phyloP scores from a whole-genome alignment of 1,140 invertebrate species.

The Aphelenchoides besseyi region DNA sequence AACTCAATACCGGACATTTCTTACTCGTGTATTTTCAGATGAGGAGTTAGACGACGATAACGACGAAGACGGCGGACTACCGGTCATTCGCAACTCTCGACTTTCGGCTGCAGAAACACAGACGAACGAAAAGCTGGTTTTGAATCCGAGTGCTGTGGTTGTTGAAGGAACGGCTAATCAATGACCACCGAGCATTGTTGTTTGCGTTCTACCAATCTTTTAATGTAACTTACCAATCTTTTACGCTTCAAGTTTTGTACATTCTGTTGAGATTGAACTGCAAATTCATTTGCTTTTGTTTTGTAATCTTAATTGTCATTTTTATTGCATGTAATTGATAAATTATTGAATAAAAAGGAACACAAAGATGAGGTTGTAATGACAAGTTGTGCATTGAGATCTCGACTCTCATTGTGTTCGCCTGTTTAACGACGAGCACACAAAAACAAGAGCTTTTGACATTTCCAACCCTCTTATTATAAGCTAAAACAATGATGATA shows the following conservation, averaged over 20 bases:
- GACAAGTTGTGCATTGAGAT: no score
- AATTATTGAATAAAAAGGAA: no score
- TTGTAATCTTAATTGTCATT: background rate
- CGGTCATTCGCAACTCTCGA: background rate
- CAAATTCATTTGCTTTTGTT: no score
- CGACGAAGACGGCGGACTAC: background rate
- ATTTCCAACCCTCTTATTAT: no score
- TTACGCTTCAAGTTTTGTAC: background rate
- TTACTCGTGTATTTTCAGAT: no score
- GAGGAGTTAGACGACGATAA: constrained; percentile 14
- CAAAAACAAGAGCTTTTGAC: no score
- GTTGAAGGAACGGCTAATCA: background rate
- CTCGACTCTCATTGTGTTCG: no score
- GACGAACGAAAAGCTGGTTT: background rate
- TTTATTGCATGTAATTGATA: background rate
- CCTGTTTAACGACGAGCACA: no score
- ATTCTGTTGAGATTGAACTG: no score
- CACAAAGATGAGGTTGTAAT: no score
- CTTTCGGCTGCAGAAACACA: background rate
- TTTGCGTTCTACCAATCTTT: background rate
- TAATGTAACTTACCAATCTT: background rate
- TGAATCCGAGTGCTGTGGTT: background rate
- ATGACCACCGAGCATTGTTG: background rate
- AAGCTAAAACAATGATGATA: no score
- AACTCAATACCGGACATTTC: no score